These are phyloP conservation scores for Habrosyne pyritoides DNA, from an alignment of 2,888 invertebrate species.

Conservation along the genomic window DNA sequence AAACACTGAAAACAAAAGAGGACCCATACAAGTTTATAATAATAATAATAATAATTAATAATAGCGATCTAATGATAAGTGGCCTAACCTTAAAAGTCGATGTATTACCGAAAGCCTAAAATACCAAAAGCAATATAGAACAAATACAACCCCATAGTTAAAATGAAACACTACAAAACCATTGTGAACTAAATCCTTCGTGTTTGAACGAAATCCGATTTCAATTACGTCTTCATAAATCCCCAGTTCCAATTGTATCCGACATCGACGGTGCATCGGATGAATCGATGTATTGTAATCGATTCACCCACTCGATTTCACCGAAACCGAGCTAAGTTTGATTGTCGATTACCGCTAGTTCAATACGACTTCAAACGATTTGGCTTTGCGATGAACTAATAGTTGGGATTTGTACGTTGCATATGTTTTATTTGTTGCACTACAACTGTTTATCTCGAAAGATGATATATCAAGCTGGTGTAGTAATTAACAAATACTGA, in stretches of 20 bases:
- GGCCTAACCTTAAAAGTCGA: too few species aligned
- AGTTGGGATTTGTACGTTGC: background rate
- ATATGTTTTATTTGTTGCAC: too few species aligned
- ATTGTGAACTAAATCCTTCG: background rate
- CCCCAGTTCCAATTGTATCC: constrained; percentile 29
- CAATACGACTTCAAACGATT: background rate
- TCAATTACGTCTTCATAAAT: constrained; percentile 48
- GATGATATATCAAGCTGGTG: too few species aligned
- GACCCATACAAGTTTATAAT: too few species aligned
- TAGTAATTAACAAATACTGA: too few species aligned
- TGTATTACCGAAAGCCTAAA: too few species aligned
- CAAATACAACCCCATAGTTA: background rate
- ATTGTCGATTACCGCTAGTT: constrained; percentile 15
- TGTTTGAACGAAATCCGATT: constrained; percentile 20
- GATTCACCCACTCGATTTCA: constrained; percentile 41
- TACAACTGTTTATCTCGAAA: too few species aligned
- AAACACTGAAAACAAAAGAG: too few species aligned
- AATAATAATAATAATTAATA: too few species aligned
- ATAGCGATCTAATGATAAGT: too few species aligned
- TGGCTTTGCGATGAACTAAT: background rate
- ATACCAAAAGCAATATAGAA: too few species aligned
- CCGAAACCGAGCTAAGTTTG: constrained; percentile 31
- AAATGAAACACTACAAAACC: background rate
- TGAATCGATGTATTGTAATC: constrained; percentile 42
- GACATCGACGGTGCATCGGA: constrained; percentile 35